These are phyloP conservation scores for Paramisgurnus dabryanus DNA, from an alignment of 2,113 vertebrate species.

Conservation along the genomic window DNA sequence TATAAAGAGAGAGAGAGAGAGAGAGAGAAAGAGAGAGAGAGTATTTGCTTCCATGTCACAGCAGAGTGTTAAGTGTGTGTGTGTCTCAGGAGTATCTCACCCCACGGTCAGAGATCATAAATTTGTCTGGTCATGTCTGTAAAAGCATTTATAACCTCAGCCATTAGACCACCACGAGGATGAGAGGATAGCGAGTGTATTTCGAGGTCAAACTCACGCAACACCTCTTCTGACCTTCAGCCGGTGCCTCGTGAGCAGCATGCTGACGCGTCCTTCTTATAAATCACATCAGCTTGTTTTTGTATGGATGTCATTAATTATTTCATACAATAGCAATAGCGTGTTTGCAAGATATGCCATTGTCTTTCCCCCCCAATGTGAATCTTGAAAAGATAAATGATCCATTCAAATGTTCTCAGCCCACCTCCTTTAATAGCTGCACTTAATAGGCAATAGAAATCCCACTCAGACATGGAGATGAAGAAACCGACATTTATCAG, in stretches of 20 bases:
- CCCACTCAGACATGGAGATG: neutral
- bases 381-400: neutral
- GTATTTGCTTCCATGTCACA: neutral
- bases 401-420: slow-evolving; percentile 5
- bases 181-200: slow-evolving; percentile 4
- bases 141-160: slow-evolving; percentile 27
- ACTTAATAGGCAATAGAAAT: neutral
- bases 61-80: neutral
- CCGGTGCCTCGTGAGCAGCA: neutral
- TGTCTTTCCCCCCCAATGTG: neutral
- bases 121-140: slow-evolving; percentile 26
- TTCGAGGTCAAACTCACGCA: slow-evolving; percentile 1
- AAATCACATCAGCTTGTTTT: neutral
- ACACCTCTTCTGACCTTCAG: neutral
- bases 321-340: neutral
- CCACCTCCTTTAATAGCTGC: neutral
- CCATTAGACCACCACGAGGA: slow-evolving; percentile 18
- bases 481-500: neutral
- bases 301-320: neutral
- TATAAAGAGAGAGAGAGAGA: neutral
- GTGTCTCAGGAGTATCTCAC: slow-evolving; percentile 17
- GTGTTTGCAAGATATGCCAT: neutral
- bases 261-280: neutral
- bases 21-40: neutral
- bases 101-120: slow-evolving; percentile 24